phyloP scores from a whole-genome alignment of 2,888 invertebrate species.

The Stenolophus ochropezus region DNA sequence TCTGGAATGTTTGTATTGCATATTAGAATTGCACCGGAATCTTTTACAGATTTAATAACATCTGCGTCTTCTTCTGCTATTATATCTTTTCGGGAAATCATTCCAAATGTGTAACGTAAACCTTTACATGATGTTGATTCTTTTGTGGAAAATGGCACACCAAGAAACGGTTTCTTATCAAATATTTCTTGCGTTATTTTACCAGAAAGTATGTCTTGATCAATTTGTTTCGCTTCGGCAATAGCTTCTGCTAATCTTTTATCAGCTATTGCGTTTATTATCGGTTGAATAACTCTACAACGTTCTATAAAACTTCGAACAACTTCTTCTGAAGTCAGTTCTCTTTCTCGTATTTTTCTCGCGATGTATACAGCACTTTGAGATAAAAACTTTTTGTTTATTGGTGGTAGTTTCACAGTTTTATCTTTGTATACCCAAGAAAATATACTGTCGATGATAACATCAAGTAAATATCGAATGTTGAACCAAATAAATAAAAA shows the following conservation, averaged over 20 bases:
- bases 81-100: constrained; percentile 77
- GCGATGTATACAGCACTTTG: constrained; percentile 83
- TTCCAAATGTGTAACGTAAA: constrained; percentile 82
- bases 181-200: constrained; percentile 79
- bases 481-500: constrained; percentile 41
- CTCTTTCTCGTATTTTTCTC: constrained; percentile 78
- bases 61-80: constrained; percentile 86
- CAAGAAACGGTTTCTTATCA: constrained; percentile 85
- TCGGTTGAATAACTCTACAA: constrained; percentile 82
- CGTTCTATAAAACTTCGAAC: constrained; percentile 85
- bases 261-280: constrained; percentile 89
- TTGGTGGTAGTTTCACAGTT: constrained; percentile 70
- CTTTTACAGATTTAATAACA: constrained; percentile 81
- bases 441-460: constrained; percentile 72
- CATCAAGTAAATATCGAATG: constrained; percentile 68
- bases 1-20: constrained; percentile 96
- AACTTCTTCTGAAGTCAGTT: constrained; percentile 81
- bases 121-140: constrained; percentile 89
- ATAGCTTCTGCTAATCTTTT: constrained; percentile 86
- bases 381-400: constrained; percentile 72
- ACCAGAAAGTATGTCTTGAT: constrained; percentile 79
- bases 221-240: constrained; percentile 84
- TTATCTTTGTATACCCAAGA: constrained; percentile 71
- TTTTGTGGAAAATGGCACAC: constrained; percentile 95
- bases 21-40: constrained; percentile 90